These are phyloP conservation scores for Tridacna crocea DNA, from an alignment of 2,888 invertebrate species.

Conservation along the genomic window DNA sequence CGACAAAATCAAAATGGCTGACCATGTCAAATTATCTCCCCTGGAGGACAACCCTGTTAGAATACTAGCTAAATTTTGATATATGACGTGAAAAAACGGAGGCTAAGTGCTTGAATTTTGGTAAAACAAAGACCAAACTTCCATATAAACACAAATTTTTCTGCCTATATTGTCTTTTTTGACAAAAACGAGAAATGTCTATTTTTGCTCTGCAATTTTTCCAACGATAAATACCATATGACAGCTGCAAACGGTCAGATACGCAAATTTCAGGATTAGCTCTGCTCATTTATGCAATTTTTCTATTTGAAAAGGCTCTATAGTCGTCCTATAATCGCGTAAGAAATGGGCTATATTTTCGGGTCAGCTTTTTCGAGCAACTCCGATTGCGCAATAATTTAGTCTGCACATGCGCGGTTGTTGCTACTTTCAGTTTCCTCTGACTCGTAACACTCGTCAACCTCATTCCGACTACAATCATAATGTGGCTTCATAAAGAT, in stretches of 20 bases:
- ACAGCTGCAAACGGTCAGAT: neutral
- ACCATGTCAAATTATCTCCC: neutral
- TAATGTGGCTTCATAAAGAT: too few relatives aligned
- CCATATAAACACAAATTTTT: neutral
- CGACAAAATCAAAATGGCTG: neutral
- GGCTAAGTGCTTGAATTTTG: neutral
- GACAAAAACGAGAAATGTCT: neutral
- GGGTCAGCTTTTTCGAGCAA: slow-evolving; percentile 9
- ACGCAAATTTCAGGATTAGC: neutral
- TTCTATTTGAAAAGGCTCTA: neutral
- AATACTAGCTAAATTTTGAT: neutral
- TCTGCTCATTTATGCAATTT: neutral
- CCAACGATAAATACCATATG: neutral
- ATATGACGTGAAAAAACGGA: neutral
- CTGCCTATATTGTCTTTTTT: slow-evolving; percentile 13
- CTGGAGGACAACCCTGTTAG: neutral
- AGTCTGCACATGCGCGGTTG: slow-evolving; percentile 27
- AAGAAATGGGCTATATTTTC: slow-evolving; percentile 1
- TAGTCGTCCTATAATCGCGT: slow-evolving; percentile 7
- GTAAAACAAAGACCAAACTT: slow-evolving; percentile 4
- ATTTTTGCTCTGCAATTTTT: slow-evolving; percentile 4
- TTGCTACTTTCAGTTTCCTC: too few relatives aligned
- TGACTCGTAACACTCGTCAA: too few relatives aligned
- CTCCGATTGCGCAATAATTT: slow-evolving; percentile 16
- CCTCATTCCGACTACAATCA: too few relatives aligned